phyloP scores from a whole-genome alignment of 2,888 invertebrate genomes.

The Hecatera dysodea region DNA sequence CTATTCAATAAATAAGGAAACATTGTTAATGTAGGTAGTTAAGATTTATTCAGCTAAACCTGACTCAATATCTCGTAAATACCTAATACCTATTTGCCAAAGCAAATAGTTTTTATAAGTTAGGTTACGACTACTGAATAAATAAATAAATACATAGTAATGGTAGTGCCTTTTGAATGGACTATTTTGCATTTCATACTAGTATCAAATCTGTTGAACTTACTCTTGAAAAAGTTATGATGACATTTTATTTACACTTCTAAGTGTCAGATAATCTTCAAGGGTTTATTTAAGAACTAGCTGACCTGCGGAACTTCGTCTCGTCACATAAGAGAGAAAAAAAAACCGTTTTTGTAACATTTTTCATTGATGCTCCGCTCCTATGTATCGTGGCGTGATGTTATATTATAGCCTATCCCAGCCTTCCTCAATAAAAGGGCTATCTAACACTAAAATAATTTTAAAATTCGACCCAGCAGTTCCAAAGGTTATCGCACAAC shows the following conservation, averaged over 20 bases:
- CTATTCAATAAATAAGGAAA: conserved; percentile 7
- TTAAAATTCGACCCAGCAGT: no score
- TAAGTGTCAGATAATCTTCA: background rate
- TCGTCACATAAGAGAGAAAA: no score
- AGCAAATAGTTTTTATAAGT: background rate
- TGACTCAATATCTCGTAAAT: background rate
- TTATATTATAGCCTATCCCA: no score
- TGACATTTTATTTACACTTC: background rate
- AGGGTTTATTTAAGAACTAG: background rate
- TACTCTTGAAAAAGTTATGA: background rate
- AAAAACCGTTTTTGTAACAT: no score
- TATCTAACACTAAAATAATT: no score
- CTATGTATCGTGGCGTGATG: no score
- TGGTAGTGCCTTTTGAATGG: no score
- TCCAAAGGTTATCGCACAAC: no score
- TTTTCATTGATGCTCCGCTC: no score
- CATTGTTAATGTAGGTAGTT: background rate
- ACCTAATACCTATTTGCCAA: background rate
- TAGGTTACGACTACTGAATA: background rate
- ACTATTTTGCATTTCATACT: background rate
- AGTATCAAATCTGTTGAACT: background rate
- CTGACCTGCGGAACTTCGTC: no score
- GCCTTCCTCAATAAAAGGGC: no score
- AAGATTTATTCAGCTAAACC: background rate
- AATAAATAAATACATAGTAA: conserved; percentile 21